phyloP scores from a whole-genome alignment of 2,888 invertebrate genomes.

The Cryptops parisi region DNA sequence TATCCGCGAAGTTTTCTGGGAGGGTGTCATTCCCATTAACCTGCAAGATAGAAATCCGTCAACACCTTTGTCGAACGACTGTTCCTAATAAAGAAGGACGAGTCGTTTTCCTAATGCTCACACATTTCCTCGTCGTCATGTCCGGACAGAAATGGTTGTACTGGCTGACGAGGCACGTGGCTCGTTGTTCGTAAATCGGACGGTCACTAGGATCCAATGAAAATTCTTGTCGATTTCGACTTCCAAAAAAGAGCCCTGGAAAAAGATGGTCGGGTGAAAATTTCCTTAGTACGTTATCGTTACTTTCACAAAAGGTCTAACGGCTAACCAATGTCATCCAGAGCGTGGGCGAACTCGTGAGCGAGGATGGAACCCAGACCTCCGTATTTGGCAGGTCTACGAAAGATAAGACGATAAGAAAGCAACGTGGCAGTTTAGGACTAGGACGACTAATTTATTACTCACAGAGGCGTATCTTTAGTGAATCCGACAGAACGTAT shows the following conservation, averaged over 20 bases:
- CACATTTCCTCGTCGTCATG: neutral
- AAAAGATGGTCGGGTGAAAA: too few relatives aligned
- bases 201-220: neutral
- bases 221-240: neutral
- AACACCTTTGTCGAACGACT: neutral
- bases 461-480: neutral
- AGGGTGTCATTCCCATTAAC: neutral
- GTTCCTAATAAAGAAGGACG: neutral
- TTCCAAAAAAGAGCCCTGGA: too few relatives aligned
- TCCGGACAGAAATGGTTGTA: neutral
- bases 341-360: neutral
- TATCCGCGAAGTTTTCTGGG: neutral
- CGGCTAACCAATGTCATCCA: neutral
- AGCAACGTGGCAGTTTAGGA: neutral
- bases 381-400: neutral
- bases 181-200: neutral
- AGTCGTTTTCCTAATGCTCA: neutral
- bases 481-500: neutral
- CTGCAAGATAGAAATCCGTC: neutral
- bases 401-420: too few relatives aligned
- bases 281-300: too few relatives aligned
- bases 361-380: neutral
- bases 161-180: neutral
- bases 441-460: neutral
- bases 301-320: neutral